phyloP scores from a whole-genome alignment of 2,113 vertebrate species.

The Menura novaehollandiae region DNA sequence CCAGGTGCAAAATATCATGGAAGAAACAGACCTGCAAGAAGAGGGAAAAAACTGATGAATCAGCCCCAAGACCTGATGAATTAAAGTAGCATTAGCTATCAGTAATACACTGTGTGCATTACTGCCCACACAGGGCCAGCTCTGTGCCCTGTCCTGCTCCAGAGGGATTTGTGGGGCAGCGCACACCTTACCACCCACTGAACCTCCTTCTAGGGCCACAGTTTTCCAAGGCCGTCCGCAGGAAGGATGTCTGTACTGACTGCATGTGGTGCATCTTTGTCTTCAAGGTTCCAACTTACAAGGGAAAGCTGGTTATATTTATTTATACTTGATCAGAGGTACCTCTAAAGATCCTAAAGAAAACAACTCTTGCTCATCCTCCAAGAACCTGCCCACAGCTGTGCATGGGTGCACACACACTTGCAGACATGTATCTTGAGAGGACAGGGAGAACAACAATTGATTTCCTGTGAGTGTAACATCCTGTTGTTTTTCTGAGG shows the following conservation, averaged over 20 bases:
- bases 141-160: background rate
- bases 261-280: accelerated
- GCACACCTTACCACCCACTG: background rate
- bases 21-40: background rate
- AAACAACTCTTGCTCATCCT: background rate
- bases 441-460: conserved; percentile 3
- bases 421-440: background rate
- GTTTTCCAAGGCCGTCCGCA: background rate
- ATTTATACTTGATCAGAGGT: background rate
- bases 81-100: background rate
- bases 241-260: background rate
- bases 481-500: conserved; percentile 17
- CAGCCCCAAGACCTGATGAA: background rate
- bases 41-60: background rate
- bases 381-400: background rate
- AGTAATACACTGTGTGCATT: accelerated
- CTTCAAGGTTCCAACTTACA: background rate
- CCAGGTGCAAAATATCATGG: background rate
- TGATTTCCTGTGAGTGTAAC: background rate
- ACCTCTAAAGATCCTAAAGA: background rate
- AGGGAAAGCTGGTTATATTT: background rate
- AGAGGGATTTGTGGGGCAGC: background rate
- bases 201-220: accelerated
- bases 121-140: background rate
- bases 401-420: background rate